A percentile compares a stretch with the other conserved stretches of the same genome.
These are phyloP conservation scores for Emydoidea blandingii DNA, from an alignment of 2,797 vertebrate genomes.

Conservation along the genomic window DNA sequence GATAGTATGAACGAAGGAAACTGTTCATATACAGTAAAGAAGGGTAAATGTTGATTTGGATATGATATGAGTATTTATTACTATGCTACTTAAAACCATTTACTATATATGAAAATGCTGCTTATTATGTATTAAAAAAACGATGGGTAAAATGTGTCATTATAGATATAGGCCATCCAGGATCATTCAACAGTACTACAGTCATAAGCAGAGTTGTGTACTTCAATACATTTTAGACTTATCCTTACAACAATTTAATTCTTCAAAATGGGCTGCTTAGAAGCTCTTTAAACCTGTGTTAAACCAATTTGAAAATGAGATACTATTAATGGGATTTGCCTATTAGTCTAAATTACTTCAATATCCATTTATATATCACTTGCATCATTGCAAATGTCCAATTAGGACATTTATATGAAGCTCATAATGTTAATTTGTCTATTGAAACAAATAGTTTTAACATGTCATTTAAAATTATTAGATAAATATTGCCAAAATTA, in stretches of 20 bases:
- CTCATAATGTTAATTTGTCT: slow-evolving; percentile 1
- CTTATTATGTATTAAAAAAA: neutral
- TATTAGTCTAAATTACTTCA: slow-evolving; percentile 20
- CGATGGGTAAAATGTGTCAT: neutral
- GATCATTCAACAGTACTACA: neutral
- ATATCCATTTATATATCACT: neutral
- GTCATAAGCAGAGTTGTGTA: slow-evolving; percentile 16
- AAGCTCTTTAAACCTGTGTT: slow-evolving; percentile 25
- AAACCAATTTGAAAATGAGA: neutral
- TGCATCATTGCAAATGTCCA: slow-evolving; percentile 36
- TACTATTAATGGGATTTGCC: neutral
- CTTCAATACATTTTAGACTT: neutral
- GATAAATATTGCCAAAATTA: neutral
- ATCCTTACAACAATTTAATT: neutral
- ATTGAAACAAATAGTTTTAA: slow-evolving; percentile 7
- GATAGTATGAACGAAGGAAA: neutral
- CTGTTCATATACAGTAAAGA: neutral
- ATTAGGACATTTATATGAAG: slow-evolving; percentile 19
- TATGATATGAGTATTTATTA: neutral
- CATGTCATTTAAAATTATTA: slow-evolving; percentile 7
- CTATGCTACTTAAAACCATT: neutral
- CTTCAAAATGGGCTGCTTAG: slow-evolving; percentile 31
- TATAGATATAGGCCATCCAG: neutral
- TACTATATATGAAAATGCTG: neutral
- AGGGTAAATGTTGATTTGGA: neutral